Conservation (phyloP, 2,797 vertebrate species). For the Perodicticus potto region DNA sequence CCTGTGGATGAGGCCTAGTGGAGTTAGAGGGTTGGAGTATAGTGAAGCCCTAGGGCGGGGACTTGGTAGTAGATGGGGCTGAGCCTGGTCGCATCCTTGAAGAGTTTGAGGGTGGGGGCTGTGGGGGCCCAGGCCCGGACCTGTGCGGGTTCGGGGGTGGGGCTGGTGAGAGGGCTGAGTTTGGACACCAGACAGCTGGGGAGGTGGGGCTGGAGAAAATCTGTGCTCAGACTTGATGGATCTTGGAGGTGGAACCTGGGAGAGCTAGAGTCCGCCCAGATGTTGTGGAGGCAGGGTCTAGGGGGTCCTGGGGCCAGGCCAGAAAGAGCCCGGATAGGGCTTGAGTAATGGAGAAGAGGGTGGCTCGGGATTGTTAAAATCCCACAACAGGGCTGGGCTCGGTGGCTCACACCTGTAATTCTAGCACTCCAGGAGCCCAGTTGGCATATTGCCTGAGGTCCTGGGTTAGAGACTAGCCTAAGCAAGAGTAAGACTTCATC, state of each 20-base stretch:
- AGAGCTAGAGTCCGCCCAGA: rapidly evolving
- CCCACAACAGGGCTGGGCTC: no score
- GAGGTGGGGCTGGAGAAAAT: neutral
- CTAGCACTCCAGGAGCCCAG: no score
- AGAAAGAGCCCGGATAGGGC: neutral
- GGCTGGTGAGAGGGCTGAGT: neutral
- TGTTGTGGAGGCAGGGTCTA: neutral
- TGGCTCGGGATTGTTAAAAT: rapidly evolving
- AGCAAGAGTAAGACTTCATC: no score
- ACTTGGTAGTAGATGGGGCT: neutral
- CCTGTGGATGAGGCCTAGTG: neutral
- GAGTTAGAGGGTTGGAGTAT: neutral
- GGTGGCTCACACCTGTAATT: neutral
- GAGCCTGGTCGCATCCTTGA: no score
- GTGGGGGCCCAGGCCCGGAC: rapidly evolving
- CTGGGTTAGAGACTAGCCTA: no score
- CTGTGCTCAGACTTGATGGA: neutral
- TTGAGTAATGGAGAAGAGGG: neutral
- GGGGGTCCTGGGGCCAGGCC: neutral
- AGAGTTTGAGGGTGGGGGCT: rapidly evolving
- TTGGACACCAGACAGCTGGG: rapidly evolving
- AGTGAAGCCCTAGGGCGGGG: no score
- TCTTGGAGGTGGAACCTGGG: neutral
- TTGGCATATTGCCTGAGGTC: no score
- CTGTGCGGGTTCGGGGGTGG: rapidly evolving